Percentiles rank a stretch among this genome's conserved stretches.
Conservation (phyloP, 2,797 vertebrate species). For the Argya squamiceps region DNA sequence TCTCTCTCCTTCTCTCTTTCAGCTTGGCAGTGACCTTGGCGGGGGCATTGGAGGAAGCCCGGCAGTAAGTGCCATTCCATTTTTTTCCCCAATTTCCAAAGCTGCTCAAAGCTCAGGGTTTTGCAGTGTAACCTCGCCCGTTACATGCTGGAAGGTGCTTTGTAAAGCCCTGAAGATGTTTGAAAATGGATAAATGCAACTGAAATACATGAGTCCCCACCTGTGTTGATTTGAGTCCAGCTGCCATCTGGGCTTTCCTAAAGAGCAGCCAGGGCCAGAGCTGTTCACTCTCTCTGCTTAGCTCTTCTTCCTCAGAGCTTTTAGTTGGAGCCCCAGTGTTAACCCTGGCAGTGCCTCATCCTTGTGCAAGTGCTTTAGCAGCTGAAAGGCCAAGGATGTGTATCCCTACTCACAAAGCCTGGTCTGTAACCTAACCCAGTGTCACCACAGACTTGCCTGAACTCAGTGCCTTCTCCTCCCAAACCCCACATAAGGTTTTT, state of each 20-base stretch:
- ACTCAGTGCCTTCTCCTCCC: background rate
- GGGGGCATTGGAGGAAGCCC: conserved; percentile 99
- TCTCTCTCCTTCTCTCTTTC: conserved; percentile 82
- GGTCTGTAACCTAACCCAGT: background rate
- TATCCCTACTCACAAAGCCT: background rate
- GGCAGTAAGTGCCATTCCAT: conserved; percentile 92
- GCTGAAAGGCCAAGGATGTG: background rate
- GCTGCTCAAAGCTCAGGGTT: conserved; percentile 40
- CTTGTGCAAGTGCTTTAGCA: background rate
- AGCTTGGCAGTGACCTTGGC: conserved; percentile 99
- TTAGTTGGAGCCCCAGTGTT: background rate
- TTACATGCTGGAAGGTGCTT: background rate
- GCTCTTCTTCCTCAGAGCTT: conserved; percentile 23
- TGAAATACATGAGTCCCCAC: background rate
- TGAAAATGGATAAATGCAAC: background rate
- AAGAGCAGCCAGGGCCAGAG: background rate
- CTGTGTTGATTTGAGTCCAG: background rate
- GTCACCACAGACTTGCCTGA: background rate
- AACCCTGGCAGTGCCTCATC: background rate
- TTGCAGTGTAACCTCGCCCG: background rate
- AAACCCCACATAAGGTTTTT: background rate
- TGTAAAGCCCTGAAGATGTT: background rate
- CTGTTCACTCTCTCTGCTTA: background rate
- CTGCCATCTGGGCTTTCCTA: background rate
- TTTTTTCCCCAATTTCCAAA: conserved; percentile 71